Percentiles rank a stretch among this genome's conserved stretches.
These are phyloP conservation scores for Phymastichus coffea DNA, from an alignment of 1,140 invertebrate genomes.

Conservation along the genomic window DNA sequence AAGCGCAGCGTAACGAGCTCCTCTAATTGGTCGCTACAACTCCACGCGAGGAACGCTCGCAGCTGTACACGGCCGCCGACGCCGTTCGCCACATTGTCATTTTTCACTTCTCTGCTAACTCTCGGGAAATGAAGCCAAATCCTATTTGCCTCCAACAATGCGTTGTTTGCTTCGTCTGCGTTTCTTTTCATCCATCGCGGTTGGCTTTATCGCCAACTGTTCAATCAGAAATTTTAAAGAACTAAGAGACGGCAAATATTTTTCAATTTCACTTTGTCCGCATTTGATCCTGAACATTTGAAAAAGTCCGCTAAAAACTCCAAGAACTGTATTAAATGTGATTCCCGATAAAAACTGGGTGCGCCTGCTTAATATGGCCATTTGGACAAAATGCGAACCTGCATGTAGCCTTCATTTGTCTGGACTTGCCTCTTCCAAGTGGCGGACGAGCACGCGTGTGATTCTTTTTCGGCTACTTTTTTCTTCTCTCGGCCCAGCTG, in stretches of 20 bases:
- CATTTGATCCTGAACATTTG: no score
- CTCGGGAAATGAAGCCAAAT: not conserved
- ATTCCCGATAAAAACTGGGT: not conserved
- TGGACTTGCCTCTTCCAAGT: no score
- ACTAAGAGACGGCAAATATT: no score
- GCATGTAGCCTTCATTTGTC: not conserved
- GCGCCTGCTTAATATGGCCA: not conserved
- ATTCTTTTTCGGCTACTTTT: not conserved
- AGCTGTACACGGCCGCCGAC: no score
- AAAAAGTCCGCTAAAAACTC: not conserved
- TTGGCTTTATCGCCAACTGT: no score
- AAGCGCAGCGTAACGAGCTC: not conserved
- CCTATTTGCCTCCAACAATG: not conserved
- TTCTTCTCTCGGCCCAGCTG: not conserved
- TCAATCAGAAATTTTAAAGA: no score
- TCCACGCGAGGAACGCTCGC: no score
- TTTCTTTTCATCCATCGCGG: no score
- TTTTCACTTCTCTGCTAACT: not conserved
- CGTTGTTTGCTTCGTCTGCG: not conserved
- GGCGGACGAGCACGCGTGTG: no score
- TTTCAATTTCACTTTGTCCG: no score
- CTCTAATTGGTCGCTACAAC: not conserved
- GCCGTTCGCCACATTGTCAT: no score
- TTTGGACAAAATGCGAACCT: not conserved
- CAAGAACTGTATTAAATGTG: constrained; percentile 1